Percentiles rank a stretch among this genome's conserved stretches.
Conservation (phyloP, 1,140 invertebrate genomes). For the Brachionus koreanus region DNA sequence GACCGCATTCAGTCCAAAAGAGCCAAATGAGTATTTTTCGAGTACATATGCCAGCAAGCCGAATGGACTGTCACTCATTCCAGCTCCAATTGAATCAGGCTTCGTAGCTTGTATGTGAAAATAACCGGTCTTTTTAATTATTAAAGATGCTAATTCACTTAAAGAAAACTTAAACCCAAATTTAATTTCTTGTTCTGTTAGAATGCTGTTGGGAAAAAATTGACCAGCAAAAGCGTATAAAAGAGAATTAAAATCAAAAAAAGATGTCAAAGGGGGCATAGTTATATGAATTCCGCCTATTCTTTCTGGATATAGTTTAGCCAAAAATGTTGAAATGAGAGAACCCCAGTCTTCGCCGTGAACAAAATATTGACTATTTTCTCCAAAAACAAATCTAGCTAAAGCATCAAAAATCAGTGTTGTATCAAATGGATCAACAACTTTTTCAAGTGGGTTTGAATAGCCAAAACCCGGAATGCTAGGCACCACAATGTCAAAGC, state of each 20-base stretch:
- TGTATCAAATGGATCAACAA: slow-evolving; percentile 1
- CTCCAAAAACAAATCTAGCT: slow-evolving; percentile 49
- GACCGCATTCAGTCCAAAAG: slow-evolving; percentile 60
- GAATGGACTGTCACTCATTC: slow-evolving; percentile 61
- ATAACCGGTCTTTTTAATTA: slow-evolving; percentile 73
- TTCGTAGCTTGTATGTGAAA: slow-evolving; percentile 79
- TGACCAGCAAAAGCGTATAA: slow-evolving; percentile 25
- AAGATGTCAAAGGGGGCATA: slow-evolving; percentile 5
- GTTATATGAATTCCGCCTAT: slow-evolving; percentile 45
- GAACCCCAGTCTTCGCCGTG: slow-evolving; percentile 74
- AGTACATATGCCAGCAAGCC: slow-evolving; percentile 75
- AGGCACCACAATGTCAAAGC: too few species aligned
- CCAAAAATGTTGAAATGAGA: slow-evolving; percentile 59
- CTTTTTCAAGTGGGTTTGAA: slow-evolving; percentile 63
- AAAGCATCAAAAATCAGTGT: neutral
- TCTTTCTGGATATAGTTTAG: slow-evolving; percentile 66
- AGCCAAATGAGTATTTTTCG: slow-evolving; percentile 78
- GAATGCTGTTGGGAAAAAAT: slow-evolving; percentile 62
- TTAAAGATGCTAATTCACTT: neutral
- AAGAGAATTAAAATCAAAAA: neutral
- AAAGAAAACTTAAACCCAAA: slow-evolving; percentile 61
- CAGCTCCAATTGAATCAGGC: slow-evolving; percentile 73
- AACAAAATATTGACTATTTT: slow-evolving; percentile 70
- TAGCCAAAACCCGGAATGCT: slow-evolving; percentile 79
- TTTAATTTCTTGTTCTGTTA: slow-evolving; percentile 64